Base-by-base conservation (phyloP, 2,113 vertebrate species). In the Mormoops blainvillei region DNA sequence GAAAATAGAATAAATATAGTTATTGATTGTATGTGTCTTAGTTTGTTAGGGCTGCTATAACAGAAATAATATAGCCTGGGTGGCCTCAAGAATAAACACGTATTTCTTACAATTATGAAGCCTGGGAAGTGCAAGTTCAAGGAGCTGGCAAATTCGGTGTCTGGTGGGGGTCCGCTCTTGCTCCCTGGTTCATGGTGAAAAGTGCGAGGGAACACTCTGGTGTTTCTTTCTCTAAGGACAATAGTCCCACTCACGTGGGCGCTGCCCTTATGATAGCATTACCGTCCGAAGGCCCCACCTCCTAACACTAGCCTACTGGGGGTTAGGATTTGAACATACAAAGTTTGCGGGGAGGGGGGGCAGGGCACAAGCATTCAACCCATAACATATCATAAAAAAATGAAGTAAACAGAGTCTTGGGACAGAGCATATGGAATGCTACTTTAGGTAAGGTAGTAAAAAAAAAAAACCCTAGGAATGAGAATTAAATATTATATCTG, bases 101-200 rank as follows among this genome's bases (percentile, higher is more conserved):
- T 63, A 36, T 31, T 31, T 80, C n/a, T 86, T 45, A 65, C 31
- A 38, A 28, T 50, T 28, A 63, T 65, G 12, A 74, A 87, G 31
- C 7, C 6, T 73, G 18, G 10, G 19, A 52, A 73, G 22, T 31
- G 16, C 6, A 4, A 38, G 24, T 41, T 71, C 22, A 45, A 54
- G 83, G 76, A 26, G 22, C 22, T 65, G 54, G 38, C 1, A 38
- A 38, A 56, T 33, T 45, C 24, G 10, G 31, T 7, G 28, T 78
- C 41, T 43, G 3, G 31, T 4, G 11, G 54, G 2, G 18, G 13
- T 4, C 22, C 20, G 8, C 2, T 24, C 1, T 24, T 3, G 15
- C 28, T 77, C 7, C 4, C 11, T 3, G 43, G 36, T 43, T 58
- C 13, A 12, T 5, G 15, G 11, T 19, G 16, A 15, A 28, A 48